These are phyloP conservation scores for Sebastes itinus DNA, from an alignment of 2,797 vertebrate species.

Conservation along the genomic window DNA sequence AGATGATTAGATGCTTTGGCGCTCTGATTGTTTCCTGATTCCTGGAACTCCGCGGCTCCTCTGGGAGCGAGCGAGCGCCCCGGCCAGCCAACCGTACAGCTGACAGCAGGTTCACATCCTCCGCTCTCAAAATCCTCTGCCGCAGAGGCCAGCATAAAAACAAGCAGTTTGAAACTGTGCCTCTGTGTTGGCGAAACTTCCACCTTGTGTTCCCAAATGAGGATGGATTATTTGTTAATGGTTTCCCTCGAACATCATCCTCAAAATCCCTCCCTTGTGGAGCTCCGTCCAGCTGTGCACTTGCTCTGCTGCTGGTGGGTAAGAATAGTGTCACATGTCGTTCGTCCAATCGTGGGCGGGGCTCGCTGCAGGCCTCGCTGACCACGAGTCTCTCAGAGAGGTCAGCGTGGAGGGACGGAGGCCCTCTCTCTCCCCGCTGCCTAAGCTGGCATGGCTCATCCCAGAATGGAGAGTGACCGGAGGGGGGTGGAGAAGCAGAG, in stretches of 20 bases:
- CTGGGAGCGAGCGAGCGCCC: constrained; percentile 22
- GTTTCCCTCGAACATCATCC: constrained; percentile 5
- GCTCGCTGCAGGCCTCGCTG: constrained; percentile 56
- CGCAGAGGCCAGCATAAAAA: constrained; percentile 45
- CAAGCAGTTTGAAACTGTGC: constrained; percentile 54
- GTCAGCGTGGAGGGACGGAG: constrained; percentile 39
- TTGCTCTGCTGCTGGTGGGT: constrained; percentile 25
- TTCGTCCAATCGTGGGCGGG: constrained; percentile 43
- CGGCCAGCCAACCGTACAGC: constrained; percentile 65
- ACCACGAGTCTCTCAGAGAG: constrained; percentile 50
- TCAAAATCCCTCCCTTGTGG: constrained; percentile 6
- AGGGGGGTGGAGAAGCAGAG: constrained; percentile 39
- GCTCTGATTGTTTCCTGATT: constrained; percentile 56
- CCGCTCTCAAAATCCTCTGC: constrained; percentile 58
- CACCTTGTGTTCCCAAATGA: constrained; percentile 46
- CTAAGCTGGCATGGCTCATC: constrained; percentile 53
- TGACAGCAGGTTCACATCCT: constrained; percentile 80
- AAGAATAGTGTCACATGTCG: constrained; percentile 67
- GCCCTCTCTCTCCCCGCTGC: constrained; percentile 15
- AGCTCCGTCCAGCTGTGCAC: constrained; percentile 52
- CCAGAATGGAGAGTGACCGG: constrained; percentile 43
- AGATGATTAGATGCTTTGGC: constrained; percentile 44
- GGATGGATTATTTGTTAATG: constrained; percentile 57
- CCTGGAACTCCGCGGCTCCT: constrained; percentile 52
- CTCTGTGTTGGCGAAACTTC: constrained; percentile 70